Base-by-base conservation (phyloP, 2,888 invertebrate species). In the Lepetodrilus schrolli region DNA sequence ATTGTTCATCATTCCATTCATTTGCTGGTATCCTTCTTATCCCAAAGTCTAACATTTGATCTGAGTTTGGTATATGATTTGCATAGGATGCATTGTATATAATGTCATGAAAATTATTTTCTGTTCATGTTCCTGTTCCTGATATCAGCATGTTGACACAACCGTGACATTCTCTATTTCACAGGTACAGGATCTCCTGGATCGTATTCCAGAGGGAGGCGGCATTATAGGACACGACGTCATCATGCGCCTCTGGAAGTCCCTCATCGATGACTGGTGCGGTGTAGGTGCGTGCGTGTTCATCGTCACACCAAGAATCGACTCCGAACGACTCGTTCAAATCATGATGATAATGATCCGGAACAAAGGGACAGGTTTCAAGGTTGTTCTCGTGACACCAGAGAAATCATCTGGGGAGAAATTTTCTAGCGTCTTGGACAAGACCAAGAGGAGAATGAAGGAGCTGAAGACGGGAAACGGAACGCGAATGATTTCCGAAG, bases 221-320 rank as follows among this genome's bases (percentile, higher is more conserved):
- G 87, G 88, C 0, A 88, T 88, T 26, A 87, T 87, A 86, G 83
- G 82, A 70, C 82, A 87, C 71, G 86, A 87, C 68, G 87, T 84
- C 73, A 88, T 87, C 69, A 85, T 87, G 85, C 82, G 84, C 47
- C 75, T 87, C 51, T 88, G 88, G 88, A 87, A 87, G 74, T 82
- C 83, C 34, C 72, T 88, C 51, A 80, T 87, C 2, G 87, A 88
- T 70, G 86, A 86, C 73, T 88, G 88, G 88, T 83, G 86, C 51
- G 86, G 87, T 0, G 85, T 85, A 51, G 87, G 88, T 8, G 86
- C 86, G n/a, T 78, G 80, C 8, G 80, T 88, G 4, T 86, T 82
- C 68, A 81, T 88, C 8, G 88, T 87, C 20, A 87, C 88, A 1
- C 87, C 88, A 2, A 76, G 82, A 8, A 87, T 88, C n/a, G 88